Evolutionary conservation across 2,888 invertebrate species (phyloP).

Genomic region (Tetragnatha montana): DNA sequence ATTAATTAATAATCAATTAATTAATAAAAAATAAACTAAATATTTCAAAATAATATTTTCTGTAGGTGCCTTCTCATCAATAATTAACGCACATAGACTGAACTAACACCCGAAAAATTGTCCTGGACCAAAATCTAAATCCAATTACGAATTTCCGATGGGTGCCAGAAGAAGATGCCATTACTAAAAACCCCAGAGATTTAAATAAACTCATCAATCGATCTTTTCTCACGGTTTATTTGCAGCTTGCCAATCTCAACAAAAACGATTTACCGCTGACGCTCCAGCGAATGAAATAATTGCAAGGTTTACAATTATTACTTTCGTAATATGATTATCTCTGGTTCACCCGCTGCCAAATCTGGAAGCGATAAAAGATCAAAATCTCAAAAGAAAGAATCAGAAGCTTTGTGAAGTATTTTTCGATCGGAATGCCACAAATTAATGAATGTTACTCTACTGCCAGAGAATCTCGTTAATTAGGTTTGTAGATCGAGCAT

Average conservation of each 20-base stretch:
- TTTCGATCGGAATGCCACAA: conserved; percentile 2
- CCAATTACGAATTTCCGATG: too few relatives aligned
- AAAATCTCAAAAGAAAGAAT: not conserved
- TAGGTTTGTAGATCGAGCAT: conserved; percentile 10
- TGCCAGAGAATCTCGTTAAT: conserved; percentile 9
- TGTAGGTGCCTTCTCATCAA: too few relatives aligned
- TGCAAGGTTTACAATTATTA: conserved; percentile 1
- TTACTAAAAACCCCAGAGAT: too few relatives aligned
- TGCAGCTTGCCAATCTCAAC: not conserved
- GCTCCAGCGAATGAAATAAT: not conserved
- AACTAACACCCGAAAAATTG: too few relatives aligned
- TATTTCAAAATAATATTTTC: too few relatives aligned
- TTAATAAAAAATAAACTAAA: too few relatives aligned
- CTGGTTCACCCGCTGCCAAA: not conserved
- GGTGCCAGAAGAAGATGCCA: too few relatives aligned
- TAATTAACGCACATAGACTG: too few relatives aligned
- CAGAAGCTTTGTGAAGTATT: not conserved
- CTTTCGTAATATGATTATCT: conserved; percentile 4
- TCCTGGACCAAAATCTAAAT: too few relatives aligned
- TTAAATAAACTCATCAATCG: too few relatives aligned
- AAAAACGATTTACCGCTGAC: not conserved
- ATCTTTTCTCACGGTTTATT: not conserved
- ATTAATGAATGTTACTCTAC: conserved; percentile 8
- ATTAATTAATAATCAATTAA: too few relatives aligned
- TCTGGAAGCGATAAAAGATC: not conserved